phyloP scores from a whole-genome alignment of 1,140 invertebrate species.

The Hyphantria cunea region DNA sequence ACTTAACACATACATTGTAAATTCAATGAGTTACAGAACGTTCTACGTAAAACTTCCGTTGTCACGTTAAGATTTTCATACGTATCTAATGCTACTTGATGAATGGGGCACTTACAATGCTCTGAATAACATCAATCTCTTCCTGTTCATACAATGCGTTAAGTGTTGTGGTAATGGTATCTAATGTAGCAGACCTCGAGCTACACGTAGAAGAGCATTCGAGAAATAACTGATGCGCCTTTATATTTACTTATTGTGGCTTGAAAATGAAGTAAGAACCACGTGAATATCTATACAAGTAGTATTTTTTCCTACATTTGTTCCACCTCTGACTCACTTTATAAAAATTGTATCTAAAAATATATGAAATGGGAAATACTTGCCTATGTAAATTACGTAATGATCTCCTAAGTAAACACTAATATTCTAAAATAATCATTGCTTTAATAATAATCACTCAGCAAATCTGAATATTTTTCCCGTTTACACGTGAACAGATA shows the following conservation, averaged over 20 bases:
- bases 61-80: neutral
- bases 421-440: conserved; percentile 18
- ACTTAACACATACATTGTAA: neutral
- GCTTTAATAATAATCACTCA: conserved; percentile 24
- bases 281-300: too few species aligned
- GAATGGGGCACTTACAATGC: neutral
- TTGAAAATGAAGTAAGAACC: neutral
- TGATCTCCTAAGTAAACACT: conserved; percentile 14
- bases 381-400: neutral
- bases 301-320: too few species aligned
- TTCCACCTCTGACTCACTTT: too few species aligned
- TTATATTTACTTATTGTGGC: too few species aligned
- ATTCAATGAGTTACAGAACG: conserved; percentile 10
- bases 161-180: neutral
- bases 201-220: neutral
- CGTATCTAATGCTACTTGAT: neutral
- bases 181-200: conserved; percentile 1
- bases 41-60: conserved; percentile 1
- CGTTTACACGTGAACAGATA: conserved; percentile 46
- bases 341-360: neutral
- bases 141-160: conserved; percentile 4
- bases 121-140: neutral
- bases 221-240: neutral
- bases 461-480: conserved; percentile 38
- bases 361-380: neutral